A percentile compares a stretch with the other conserved stretches of the same genome.
These are phyloP conservation scores for Drosophila anomelani DNA, from an alignment of 2,888 invertebrate species.

Conservation along the genomic window DNA sequence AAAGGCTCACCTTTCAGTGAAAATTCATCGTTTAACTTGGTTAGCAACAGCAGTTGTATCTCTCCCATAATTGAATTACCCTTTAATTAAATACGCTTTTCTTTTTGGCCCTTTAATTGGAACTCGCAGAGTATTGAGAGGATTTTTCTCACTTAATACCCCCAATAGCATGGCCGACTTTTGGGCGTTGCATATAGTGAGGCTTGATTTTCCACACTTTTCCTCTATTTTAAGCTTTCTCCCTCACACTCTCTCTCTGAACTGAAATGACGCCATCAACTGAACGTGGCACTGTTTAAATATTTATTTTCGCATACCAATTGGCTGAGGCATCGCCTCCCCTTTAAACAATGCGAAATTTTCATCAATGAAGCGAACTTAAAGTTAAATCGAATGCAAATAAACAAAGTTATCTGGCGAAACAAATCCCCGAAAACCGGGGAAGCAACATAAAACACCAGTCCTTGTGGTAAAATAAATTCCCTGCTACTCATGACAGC, in stretches of 20 bases:
- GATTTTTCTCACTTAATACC: conserved; percentile 7
- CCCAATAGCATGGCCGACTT: conserved; percentile 53
- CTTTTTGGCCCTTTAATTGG: conserved; percentile 1
- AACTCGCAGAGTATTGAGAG: conserved; percentile 13
- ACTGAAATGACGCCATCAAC: conserved; percentile 63
- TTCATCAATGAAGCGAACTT: conserved; percentile 71
- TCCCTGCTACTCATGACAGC: conserved; percentile 71
- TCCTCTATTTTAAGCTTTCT: not conserved
- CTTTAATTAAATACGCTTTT: conserved; percentile 5
- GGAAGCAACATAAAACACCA: conserved; percentile 44
- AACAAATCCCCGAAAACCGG: conserved; percentile 59
- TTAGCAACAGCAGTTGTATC: conserved; percentile 1
- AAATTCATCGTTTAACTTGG: not conserved
- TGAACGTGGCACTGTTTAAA: conserved; percentile 72
- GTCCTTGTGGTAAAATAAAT: conserved; percentile 78
- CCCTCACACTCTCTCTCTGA: not conserved
- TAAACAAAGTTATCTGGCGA: conserved; percentile 54
- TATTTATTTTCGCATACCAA: conserved; percentile 66
- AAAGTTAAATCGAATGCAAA: conserved; percentile 63
- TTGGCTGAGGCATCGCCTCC: conserved; percentile 42
- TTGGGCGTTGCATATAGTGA: conserved; percentile 30
- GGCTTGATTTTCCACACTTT: not conserved
- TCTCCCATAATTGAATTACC: conserved; percentile 14
- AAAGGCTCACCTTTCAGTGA: not conserved
- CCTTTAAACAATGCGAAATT: conserved; percentile 52